phyloP scores from a whole-genome alignment of 2,797 vertebrate species.

The Malurus splendens region DNA sequence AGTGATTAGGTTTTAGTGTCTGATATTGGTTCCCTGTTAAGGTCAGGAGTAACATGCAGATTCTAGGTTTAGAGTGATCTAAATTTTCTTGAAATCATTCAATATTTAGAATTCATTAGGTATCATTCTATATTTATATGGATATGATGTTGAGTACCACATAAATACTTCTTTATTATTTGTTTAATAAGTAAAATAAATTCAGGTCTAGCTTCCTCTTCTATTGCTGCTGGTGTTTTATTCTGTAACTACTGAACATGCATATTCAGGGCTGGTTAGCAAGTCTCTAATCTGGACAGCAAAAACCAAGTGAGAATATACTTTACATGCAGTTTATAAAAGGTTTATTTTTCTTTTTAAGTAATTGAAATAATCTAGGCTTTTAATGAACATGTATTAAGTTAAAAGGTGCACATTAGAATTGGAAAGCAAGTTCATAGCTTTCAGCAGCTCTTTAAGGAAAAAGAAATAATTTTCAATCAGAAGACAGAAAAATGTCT shows the following conservation, averaged over 20 bases:
- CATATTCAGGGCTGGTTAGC: not conserved
- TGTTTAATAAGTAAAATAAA: not conserved
- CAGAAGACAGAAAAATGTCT: not conserved
- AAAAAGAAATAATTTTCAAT: not conserved
- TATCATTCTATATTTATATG: not conserved
- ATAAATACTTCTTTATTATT: not conserved
- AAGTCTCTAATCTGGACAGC: not conserved
- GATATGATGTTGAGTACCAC: not conserved
- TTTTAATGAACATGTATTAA: not conserved
- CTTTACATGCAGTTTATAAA: not conserved
- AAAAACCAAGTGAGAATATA: not conserved
- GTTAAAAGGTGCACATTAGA: not conserved
- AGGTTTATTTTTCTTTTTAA: not conserved
- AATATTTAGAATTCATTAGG: not conserved
- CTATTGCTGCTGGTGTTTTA: not conserved
- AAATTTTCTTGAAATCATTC: not conserved
- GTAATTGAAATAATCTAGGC: not conserved
- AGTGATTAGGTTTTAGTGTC: not conserved
- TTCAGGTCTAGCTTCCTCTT: not conserved
- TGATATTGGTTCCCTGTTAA: not conserved
- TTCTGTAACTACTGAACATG: not conserved
- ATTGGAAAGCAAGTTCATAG: not conserved
- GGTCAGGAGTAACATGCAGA: not conserved
- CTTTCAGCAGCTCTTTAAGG: not conserved
- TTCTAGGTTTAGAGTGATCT: not conserved